phyloP scores from a whole-genome alignment of 2,888 invertebrate genomes.

The Leptopilina myrica region DNA sequence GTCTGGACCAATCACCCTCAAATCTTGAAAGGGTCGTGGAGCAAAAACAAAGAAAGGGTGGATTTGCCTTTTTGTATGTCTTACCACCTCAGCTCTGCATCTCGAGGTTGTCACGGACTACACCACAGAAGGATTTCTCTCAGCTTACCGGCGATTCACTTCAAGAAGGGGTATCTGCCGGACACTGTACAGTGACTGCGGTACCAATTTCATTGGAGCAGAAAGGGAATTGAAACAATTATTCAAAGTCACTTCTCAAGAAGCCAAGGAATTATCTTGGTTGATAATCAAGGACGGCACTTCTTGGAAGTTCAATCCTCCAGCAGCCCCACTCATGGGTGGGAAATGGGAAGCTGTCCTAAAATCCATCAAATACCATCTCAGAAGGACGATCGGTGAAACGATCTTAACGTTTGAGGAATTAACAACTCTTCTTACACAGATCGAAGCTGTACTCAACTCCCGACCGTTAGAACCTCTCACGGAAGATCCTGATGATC shows the following conservation, averaged over 20 bases:
- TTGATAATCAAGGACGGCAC: neutral
- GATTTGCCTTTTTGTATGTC: too few relatives aligned
- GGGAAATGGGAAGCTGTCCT: neutral
- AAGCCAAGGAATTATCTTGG: neutral
- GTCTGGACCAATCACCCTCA: slow-evolving; percentile 55
- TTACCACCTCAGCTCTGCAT: too few relatives aligned
- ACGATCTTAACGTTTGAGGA: slow-evolving; percentile 15
- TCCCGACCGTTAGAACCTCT: too few relatives aligned
- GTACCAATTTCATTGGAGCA: neutral
- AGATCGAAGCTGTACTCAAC: too few relatives aligned
- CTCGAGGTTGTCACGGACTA: too few relatives aligned
- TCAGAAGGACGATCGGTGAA: neutral
- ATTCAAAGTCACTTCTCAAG: neutral
- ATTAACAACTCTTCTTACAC: neutral
- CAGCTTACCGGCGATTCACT: neutral
- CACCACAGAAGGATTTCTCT: too few relatives aligned
- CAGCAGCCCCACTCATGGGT: neutral
- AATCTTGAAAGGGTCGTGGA: slow-evolving; percentile 17
- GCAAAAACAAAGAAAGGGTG: neutral
- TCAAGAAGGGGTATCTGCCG: too few relatives aligned
- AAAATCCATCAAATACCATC: too few relatives aligned
- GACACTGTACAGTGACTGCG: neutral
- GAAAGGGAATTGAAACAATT: neutral
- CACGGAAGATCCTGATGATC: neutral
- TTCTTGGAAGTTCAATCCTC: neutral